Evolutionary conservation across 1,140 invertebrate species (phyloP).

Genomic region (Nautilus pompilius): DNA sequence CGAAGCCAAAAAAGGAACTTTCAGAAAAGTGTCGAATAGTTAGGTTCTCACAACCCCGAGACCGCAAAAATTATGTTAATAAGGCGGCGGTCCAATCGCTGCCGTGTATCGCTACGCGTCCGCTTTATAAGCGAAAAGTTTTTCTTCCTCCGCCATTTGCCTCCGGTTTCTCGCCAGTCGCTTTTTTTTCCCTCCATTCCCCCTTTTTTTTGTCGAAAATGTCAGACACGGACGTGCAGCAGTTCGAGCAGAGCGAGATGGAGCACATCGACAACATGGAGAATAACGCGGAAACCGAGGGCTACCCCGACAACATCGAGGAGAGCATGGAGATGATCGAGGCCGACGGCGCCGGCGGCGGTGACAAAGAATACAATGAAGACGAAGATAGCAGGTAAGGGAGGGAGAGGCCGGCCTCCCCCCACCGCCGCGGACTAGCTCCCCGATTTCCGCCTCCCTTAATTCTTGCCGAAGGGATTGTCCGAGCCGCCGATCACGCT

Average conservation of each 20-base stretch:
- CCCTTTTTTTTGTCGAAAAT: not conserved
- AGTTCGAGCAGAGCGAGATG: not conserved
- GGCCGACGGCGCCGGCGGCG: not conserved
- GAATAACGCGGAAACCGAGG: constrained; percentile 3
- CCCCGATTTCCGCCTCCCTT: not conserved
- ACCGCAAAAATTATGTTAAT: too few species aligned
- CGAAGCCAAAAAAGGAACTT: too few species aligned
- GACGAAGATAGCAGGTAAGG: constrained; percentile 6
- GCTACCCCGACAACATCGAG: not conserved
- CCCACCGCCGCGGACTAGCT: not conserved
- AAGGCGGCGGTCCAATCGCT: too few species aligned
- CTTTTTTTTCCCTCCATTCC: not conserved
- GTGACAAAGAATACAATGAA: constrained; percentile 1
- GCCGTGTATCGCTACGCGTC: too few species aligned
- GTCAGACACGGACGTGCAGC: not conserved
- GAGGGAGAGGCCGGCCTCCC: not conserved
- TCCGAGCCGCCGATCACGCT: not conserved
- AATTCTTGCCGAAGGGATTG: not conserved
- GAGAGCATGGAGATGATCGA: not conserved
- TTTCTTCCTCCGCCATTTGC: not conserved
- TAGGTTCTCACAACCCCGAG: too few species aligned
- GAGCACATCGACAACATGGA: not conserved
- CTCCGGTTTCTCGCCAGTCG: not conserved
- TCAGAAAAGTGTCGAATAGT: too few species aligned
- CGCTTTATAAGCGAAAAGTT: not conserved